Conservation (phyloP, 2,888 invertebrate species). For the Chrysotoxum bicinctum region DNA sequence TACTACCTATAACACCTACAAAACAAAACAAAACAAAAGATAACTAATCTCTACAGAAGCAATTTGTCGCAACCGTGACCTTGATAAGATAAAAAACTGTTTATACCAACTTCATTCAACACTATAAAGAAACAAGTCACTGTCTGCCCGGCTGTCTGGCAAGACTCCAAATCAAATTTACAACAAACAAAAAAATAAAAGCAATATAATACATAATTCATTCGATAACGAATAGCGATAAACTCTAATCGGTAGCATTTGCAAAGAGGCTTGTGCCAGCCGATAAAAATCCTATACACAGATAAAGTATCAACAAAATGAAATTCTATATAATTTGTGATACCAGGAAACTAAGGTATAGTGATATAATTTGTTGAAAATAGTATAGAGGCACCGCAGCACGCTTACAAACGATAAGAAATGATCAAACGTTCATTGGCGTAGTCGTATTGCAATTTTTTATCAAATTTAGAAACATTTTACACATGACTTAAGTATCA, state of each 20-base stretch:
- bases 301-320: constrained; percentile 30
- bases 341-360: constrained; percentile 1
- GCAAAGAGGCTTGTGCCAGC: constrained; percentile 63
- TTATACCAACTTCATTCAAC: constrained; percentile 3
- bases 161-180: constrained; percentile 31
- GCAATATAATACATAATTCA: constrained; percentile 24
- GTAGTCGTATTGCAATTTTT: neutral
- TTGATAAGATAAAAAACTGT: constrained; percentile 62
- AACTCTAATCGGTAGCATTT: constrained; percentile 58
- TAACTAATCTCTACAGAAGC: constrained; percentile 59
- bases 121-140: constrained; percentile 16
- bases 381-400: neutral
- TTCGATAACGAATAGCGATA: constrained; percentile 67
- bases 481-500: neutral
- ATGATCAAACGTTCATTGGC: neutral
- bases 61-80: constrained; percentile 66
- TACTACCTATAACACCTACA: too few species aligned
- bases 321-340: constrained; percentile 41
- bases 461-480: neutral
- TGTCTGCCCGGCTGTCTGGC: constrained; percentile 50
- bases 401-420: neutral
- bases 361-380: neutral
- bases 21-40: constrained; percentile 35
- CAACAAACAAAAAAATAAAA: constrained; percentile 37
- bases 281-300: constrained; percentile 57